Base-by-base conservation (phyloP, 2,797 vertebrate genomes). In the Brotula barbata region DNA sequence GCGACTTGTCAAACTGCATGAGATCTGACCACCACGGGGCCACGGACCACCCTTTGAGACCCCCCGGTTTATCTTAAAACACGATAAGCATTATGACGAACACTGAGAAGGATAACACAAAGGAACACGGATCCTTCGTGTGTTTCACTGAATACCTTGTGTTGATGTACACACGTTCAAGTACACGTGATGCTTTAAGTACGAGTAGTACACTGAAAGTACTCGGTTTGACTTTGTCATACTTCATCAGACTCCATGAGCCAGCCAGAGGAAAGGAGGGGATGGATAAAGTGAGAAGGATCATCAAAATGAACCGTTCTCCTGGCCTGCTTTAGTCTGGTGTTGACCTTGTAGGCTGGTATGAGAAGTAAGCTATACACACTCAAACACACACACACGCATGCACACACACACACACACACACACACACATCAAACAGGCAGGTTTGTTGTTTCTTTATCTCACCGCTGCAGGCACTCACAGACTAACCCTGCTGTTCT, bases 381-480 rank as follows among this genome's bases (percentile, higher is more conserved):
- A 36, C 28, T 12, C 16, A 20, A 14, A 50, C 28, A 50, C 28
- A 28, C 47, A 51, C 17, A 21, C 33, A 52, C 19, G 39, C 19
- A 22, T 43, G 21, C 44, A 48, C 60, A 39, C 33, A 43, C 19
- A 55, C 56, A 68, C 43, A 33, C 41, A 43, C 34, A 21, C 52
- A 56, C 57, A 31, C 23, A 58, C 64, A 43, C 33, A 52, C n/a
- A 42, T 72, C 22, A 71, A 80, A 81, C 62, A 42, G 53, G 50
- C 46, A 45, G 56, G 49, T 34, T 40, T 73, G n/a, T 45, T 37
- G 28, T 54, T 58, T 74, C 58, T 84, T 84, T 82, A 87, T 87
- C 85, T 82, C 81, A 34, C 50, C 50, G 23, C 75, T 75, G 73
- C 82, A 87, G 81, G 68, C 77, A 55, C 64, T 40, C 58, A 17